Base-by-base conservation (phyloP, 2,113 vertebrate species). In the Platanista minor region DNA sequence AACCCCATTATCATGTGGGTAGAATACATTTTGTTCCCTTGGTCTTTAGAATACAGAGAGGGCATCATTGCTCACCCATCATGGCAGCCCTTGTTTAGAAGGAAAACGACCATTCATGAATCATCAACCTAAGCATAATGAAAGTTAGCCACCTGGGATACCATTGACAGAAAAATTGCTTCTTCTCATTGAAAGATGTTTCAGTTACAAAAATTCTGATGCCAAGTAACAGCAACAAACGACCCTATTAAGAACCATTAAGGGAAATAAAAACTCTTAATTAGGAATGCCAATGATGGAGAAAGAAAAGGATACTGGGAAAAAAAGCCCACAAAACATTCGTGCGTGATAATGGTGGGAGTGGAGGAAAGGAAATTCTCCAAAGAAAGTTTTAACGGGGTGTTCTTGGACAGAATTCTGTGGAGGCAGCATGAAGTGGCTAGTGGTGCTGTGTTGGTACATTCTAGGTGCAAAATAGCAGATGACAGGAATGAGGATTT, bases 361-460 rank as follows among this genome's bases (percentile, higher is more conserved):
- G 29, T 64, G 43, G 57, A 91, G 33, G 25, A 46, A 91, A 91
- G 89, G 77, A 88, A 91, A 86, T 72, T 86, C 91, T 97, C 69
- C 81, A 92, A 74, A 90, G 57, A 88, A 88, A 87, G 62, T 77
- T 87, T 92, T 93, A 83, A 93, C 90, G 84, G 78, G 84, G 67
- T 96, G 97, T 96, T 77, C 94, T 96, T 92, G 97, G 90, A 92
- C 88, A 94, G 95, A 87, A 71, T 84, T 95, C 81, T 87, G 77
- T 46, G 72, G 97, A 95, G 95, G 92, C 2, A 15, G 82, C 90
- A 89, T 33, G 36, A 95, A 88, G 96, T 94, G 94, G 95, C 86
- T 95, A 95, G 97, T 85, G 87, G 85, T 49, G 77, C 85, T 41
- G n/a, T 85, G 96, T 91, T 94, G 91, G 64, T 89, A 67, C 75